Evolutionary conservation across 1,140 invertebrate genomes (phyloP).

Genomic region (Cotesia chilonis): DNA sequence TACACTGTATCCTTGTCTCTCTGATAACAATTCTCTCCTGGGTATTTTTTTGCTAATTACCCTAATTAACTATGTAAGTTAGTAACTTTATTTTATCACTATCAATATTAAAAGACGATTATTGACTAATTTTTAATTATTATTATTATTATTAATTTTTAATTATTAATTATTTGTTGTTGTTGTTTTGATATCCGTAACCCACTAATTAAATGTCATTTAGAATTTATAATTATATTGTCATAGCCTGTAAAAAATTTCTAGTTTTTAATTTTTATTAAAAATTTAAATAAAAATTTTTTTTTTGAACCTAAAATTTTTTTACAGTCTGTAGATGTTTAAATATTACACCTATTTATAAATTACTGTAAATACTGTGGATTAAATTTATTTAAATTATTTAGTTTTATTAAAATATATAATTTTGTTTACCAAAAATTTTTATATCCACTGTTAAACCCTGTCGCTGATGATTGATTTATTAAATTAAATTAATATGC

Average conservation of each 20-base stretch:
- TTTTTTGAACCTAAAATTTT: no score
- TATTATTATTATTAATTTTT: no score
- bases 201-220: no score
- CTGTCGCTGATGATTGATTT: not conserved
- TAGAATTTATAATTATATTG: no score
- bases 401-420: not conserved
- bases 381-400: conserved; percentile 1
- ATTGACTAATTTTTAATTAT: not conserved
- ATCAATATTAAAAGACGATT: conserved; percentile 18
- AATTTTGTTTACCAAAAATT: not conserved
- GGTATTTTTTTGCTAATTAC: conserved; percentile 28
- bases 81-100: not conserved
- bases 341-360: not conserved
- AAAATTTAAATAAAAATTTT: no score
- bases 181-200: no score
- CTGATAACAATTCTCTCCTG: conserved; percentile 20
- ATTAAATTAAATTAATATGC: conserved; percentile 40
- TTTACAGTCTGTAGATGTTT: no score
- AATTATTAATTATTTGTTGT: no score
- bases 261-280: no score
- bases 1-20: conserved; percentile 30
- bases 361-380: not conserved
- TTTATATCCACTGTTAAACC: no score
- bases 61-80: conserved; percentile 16
- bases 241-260: no score